Conservation (phyloP, 2,113 vertebrate species). For the Fulica atra region DNA sequence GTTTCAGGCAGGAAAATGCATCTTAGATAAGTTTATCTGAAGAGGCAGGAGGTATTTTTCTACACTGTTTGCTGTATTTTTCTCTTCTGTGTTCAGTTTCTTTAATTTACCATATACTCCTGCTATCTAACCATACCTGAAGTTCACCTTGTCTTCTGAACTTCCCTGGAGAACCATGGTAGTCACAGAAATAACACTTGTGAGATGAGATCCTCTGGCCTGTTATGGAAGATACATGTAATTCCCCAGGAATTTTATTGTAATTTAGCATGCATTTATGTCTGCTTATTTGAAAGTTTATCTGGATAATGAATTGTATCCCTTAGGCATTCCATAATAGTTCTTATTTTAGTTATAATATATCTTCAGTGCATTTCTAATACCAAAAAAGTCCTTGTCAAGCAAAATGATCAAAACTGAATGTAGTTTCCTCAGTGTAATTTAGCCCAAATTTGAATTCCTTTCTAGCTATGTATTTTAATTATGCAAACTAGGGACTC, state of each 20-base stretch:
- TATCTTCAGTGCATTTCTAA: conserved; percentile 2
- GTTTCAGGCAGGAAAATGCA: neutral
- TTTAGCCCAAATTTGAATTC: conserved; percentile 52
- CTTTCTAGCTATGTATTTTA: conserved; percentile 30
- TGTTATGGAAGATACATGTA: neutral
- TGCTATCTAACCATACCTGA: neutral
- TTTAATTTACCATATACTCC: neutral
- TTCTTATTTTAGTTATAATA: conserved; percentile 54
- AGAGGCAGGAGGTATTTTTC: neutral
- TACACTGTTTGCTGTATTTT: neutral
- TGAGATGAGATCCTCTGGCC: conserved; percentile 46
- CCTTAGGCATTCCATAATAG: conserved; percentile 30
- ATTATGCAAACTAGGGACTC: neutral
- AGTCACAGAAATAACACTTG: neutral
- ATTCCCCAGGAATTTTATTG: conserved; percentile 63
- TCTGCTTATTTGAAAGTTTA: conserved; percentile 44
- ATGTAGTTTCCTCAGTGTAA: neutral
- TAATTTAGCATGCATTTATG: conserved; percentile 56
- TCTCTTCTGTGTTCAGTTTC: neutral
- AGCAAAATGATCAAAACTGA: conserved; percentile 37
- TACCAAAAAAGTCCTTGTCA: conserved; percentile 27
- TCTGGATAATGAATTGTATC: conserved; percentile 64
- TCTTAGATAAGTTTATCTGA: neutral
- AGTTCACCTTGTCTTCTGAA: neutral
- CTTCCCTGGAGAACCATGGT: neutral